These are phyloP conservation scores for Microctenopoma lineatum DNA, from an alignment of 2,797 vertebrate species.

Conservation along the genomic window DNA sequence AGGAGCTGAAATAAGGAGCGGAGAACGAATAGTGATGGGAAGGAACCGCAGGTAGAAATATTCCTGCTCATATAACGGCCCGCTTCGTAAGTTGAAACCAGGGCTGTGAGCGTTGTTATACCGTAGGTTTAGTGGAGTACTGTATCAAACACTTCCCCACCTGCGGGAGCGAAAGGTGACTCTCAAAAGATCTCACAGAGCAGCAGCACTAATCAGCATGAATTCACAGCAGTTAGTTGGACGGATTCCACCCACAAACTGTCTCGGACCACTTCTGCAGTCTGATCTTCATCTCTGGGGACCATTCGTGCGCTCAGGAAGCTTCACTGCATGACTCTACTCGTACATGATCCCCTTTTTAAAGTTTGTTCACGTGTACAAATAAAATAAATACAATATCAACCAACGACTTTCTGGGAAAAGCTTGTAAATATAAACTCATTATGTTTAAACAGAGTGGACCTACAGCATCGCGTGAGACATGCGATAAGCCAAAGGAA, in stretches of 20 bases:
- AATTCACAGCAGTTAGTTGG: conserved; percentile 7
- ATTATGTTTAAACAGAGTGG: not conserved
- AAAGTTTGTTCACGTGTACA: too few species aligned
- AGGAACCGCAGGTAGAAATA: conserved; percentile 18
- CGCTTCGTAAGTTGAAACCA: conserved; percentile 4
- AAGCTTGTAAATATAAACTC: not conserved
- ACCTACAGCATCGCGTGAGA: not conserved
- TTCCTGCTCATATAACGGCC: not conserved
- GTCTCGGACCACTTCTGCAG: conserved; percentile 1
- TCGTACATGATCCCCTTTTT: too few species aligned
- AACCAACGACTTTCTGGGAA: not conserved
- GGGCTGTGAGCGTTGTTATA: not conserved
- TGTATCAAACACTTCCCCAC: not conserved
- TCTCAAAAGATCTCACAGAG: not conserved
- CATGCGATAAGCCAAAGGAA: not conserved
- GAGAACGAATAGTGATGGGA: conserved; percentile 4
- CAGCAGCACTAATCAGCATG: conserved; percentile 1
- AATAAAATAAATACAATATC: not conserved
- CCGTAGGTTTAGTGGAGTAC: conserved; percentile 1
- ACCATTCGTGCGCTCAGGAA: not conserved
- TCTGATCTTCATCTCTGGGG: not conserved
- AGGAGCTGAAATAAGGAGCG: conserved; percentile 14
- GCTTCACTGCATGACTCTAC: not conserved
- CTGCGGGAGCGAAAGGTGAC: not conserved
- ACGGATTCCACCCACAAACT: conserved; percentile 11